Evolutionary conservation across 2,888 invertebrate genomes (phyloP), one percentile per base, ranked within the genome.

Genomic region (Scelioninae gen. 2): DNA sequence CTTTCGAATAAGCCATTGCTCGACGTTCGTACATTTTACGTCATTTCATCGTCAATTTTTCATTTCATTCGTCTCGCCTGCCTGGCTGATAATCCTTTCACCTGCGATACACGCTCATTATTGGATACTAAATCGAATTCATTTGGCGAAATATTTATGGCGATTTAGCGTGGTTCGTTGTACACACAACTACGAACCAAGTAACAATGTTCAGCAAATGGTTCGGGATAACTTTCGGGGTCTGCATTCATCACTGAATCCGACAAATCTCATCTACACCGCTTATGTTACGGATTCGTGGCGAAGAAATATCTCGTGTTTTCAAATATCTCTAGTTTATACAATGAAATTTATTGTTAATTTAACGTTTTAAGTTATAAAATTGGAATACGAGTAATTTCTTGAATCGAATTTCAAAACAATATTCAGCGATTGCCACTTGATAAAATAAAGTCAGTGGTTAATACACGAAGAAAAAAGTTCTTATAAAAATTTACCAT

Each of bases 101-200:
- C 25, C 25, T 6, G 71, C 76, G 78, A 81, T 81, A 80, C 78
- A 80, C 80, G 74, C 74, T 76, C 81, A 80, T 83, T 82, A 84
- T 82, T 81, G 82, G 81, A 82, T 79, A 77, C 80, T 83, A 83
- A 84, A 82, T 81, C 81, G 82, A 81, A 78, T 72, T 79, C 81
- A 80, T 83, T 83, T 81, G 82, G 79, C 80, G 75, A 72, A 80
- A 83, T 85, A 85, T 85, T 85, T 85, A 85, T 84, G 83, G 80
- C 73, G 74, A 69, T 70, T 72, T 78, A 75, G 78, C 77, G 76
- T 74, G 77, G 68, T 61, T 60, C 64, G 69, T n/a, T 75, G 73
- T 74, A 73, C 74, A 73, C 74, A 70, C 65, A 76, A 67, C 65
- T 73, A 75, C 72, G 61, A 80, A 28, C 80, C 80, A 81, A 81